These are phyloP conservation scores for Nomada lathburiana DNA, from an alignment of 2,888 invertebrate species.

Conservation along the genomic window DNA sequence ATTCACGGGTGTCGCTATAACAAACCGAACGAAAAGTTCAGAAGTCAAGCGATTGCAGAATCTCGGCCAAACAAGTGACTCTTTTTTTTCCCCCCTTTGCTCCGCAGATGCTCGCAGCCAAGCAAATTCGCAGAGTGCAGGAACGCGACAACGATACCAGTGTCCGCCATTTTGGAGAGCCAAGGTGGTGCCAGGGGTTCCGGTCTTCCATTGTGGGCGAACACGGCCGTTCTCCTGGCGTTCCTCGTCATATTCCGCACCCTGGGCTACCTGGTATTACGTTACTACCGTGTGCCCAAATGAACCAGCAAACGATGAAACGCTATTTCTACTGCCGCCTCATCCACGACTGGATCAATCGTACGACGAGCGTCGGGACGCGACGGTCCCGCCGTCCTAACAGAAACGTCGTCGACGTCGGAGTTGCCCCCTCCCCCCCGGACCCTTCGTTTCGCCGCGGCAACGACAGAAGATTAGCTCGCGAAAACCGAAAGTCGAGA, in stretches of 20 bases:
- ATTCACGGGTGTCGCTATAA: too few relatives aligned
- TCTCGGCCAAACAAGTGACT: background rate
- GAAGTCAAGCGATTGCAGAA: too few relatives aligned
- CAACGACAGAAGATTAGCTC: constrained; percentile 28
- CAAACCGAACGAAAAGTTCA: background rate
- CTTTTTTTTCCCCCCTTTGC: background rate
- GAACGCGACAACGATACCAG: constrained; percentile 87
- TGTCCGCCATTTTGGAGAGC: constrained; percentile 88
- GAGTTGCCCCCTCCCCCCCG: constrained; percentile 3
- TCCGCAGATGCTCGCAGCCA: constrained; percentile 87
- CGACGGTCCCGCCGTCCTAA: constrained; percentile 25
- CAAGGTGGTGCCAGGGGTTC: constrained; percentile 87
- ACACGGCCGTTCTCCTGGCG: constrained; percentile 89
- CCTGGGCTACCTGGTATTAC: constrained; percentile 90
- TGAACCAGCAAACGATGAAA: constrained; percentile 78
- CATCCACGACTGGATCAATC: constrained; percentile 53
- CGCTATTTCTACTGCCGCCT: constrained; percentile 48
- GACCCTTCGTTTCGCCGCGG: constrained; percentile 50
- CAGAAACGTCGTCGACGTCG: constrained; percentile 33
- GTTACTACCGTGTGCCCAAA: constrained; percentile 89
- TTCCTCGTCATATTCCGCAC: constrained; percentile 90
- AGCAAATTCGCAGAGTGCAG: constrained; percentile 89
- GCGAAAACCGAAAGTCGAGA: constrained; percentile 8
- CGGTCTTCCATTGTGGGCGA: constrained; percentile 89
- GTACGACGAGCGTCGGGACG: constrained; percentile 30